A percentile compares a stretch with the other conserved stretches of the same genome.
Conservation (phyloP, 2,797 vertebrate species). For the Monodelphis domestica region DNA sequence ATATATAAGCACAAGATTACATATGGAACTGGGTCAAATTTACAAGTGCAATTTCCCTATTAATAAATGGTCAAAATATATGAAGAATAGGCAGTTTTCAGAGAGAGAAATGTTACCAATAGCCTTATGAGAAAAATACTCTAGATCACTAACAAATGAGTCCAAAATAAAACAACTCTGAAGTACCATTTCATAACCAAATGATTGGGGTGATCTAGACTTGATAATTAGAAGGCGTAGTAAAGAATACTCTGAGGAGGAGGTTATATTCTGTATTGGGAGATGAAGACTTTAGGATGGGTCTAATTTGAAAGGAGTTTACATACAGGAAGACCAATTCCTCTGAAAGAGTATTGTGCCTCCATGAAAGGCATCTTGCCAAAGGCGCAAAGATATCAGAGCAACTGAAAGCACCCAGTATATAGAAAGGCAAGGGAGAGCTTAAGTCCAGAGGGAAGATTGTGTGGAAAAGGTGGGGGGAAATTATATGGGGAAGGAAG, state of each 20-base stretch:
- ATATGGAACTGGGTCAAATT: not conserved
- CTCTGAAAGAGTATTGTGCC: not conserved
- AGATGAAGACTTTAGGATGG: not conserved
- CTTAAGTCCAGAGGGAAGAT: not conserved
- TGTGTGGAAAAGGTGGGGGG: not conserved
- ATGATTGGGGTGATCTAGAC: not conserved
- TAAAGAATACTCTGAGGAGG: not conserved
- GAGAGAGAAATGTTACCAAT: not conserved
- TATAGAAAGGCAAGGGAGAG: not conserved
- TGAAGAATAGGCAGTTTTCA: not conserved
- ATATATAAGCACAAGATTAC: too few relatives aligned
- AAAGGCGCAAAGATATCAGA: not conserved
- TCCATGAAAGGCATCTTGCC: not conserved
- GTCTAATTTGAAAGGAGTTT: not conserved
- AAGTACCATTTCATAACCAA: not conserved
- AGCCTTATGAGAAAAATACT: not conserved
- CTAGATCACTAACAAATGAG: not conserved
- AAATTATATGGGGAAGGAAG: not conserved
- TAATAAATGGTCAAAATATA: not conserved
- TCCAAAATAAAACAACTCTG: not conserved
- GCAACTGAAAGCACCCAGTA: not conserved
- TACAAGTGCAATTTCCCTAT: not conserved
- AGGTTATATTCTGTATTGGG: not conserved
- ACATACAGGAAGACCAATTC: not conserved
- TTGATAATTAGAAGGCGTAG: not conserved